Evolutionary conservation across 2,888 invertebrate species (phyloP).

Genomic region (Hyposoter didymator): DNA sequence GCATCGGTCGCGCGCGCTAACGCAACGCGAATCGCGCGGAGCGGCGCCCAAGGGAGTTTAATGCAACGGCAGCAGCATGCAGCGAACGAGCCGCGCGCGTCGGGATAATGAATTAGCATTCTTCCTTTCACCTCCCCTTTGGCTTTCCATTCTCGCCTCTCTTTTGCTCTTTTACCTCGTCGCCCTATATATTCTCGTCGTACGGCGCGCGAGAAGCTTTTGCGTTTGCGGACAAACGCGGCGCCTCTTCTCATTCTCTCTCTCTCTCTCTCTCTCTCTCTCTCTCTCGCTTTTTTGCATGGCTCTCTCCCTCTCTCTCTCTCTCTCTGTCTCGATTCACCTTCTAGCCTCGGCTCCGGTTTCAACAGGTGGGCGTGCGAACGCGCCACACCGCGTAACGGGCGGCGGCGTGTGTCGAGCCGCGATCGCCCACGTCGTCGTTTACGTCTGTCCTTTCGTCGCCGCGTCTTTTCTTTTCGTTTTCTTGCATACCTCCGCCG

Average conservation of each 20-base stretch:
- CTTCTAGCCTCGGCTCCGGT: conserved; percentile 75
- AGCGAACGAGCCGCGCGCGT: conserved; percentile 63
- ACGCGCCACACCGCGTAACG: conserved; percentile 76
- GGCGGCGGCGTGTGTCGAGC: conserved; percentile 70
- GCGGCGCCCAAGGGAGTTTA: conserved; percentile 52
- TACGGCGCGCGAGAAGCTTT: conserved; percentile 52
- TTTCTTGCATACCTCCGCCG: conserved; percentile 9
- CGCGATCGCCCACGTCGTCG: conserved; percentile 72
- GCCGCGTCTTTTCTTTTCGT: conserved; percentile 40
- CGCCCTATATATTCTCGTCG: conserved; percentile 46
- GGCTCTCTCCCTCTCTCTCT: conserved; percentile 19
- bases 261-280: conserved; percentile 29
- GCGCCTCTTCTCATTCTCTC: conserved; percentile 42
- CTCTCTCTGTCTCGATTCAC: conserved; percentile 74
- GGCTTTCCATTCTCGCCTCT: neutral
- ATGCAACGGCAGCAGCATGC: conserved; percentile 52
- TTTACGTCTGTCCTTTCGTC: conserved; percentile 39
- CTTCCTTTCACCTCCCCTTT: conserved; percentile 58
- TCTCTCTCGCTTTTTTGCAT: conserved; percentile 16
- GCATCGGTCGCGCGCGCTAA: conserved; percentile 27
- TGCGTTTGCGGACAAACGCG: conserved; percentile 42
- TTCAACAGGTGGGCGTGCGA: conserved; percentile 83
- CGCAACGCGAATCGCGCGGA: conserved; percentile 24
- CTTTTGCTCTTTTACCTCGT: conserved; percentile 18
- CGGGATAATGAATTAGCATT: conserved; percentile 71